Conservation (phyloP, 2,113 vertebrate species). For the Gallinago undulata region DNA sequence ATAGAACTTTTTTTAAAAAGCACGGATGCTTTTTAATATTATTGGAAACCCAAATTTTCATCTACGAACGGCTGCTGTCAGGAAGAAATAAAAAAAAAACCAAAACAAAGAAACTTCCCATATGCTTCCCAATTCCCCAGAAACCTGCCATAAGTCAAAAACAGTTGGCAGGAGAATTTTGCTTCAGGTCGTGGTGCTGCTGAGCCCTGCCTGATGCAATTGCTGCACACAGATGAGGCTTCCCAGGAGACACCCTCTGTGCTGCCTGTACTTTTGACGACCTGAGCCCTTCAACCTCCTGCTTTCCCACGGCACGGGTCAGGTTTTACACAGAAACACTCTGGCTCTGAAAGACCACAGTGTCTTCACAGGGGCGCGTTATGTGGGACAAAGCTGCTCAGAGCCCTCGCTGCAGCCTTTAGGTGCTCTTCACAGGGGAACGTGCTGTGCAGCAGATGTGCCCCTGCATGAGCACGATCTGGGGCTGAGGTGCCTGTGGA, state of each 20-base stretch:
- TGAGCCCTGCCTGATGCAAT: background rate
- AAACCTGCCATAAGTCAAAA: background rate
- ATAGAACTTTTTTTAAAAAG: accelerated
- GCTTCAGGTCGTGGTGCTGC: background rate
- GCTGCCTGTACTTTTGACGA: too few species aligned
- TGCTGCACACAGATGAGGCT: background rate
- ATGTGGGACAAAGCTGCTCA: background rate
- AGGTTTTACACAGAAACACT: background rate
- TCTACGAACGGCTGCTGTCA: background rate
- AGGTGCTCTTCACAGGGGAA: background rate
- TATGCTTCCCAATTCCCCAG: too few species aligned
- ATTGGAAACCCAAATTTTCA: background rate
- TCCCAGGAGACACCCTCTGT: background rate
- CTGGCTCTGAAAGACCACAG: background rate
- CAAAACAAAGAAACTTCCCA: background rate
- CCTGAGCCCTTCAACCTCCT: accelerated
- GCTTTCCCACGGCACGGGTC: too few species aligned
- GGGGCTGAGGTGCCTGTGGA: accelerated
- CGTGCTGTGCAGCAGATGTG: too few species aligned
- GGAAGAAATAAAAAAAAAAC: background rate
- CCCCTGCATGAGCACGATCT: accelerated
- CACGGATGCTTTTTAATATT: background rate
- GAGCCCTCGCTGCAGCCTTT: background rate
- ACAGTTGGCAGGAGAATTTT: background rate
- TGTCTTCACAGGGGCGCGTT: background rate